Evolutionary conservation across 2,888 invertebrate species (phyloP).

Genomic region (Dastarcus helophoroides): DNA sequence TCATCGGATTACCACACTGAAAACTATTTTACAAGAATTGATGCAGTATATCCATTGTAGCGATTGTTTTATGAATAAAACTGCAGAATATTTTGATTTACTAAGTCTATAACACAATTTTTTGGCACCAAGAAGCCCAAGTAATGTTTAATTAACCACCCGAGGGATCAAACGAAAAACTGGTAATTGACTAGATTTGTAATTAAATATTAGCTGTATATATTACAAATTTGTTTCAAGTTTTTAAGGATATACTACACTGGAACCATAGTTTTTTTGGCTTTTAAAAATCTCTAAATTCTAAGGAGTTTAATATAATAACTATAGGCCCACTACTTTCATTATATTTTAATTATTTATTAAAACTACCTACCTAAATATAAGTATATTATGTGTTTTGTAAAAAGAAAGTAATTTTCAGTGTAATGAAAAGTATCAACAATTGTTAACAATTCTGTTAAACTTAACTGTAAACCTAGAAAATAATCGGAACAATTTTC

Average conservation of each 20-base stretch:
- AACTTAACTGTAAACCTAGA: slow-evolving; percentile 2
- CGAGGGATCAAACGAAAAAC: no score
- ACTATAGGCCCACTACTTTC: slow-evolving; percentile 35
- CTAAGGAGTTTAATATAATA: slow-evolving; percentile 26
- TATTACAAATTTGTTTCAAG: not conserved
- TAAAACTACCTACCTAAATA: slow-evolving; percentile 32
- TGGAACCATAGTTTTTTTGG: slow-evolving; percentile 18
- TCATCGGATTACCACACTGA: no score
- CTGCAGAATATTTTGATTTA: slow-evolving; percentile 4
- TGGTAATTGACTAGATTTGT: no score
- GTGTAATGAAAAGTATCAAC: slow-evolving; percentile 6
- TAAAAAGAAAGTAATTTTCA: slow-evolving; percentile 9
- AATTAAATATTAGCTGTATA: no score
- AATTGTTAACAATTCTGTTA: slow-evolving; percentile 4
- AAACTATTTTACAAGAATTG: no score
- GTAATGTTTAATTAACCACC: no score
- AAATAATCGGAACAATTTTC: not conserved
- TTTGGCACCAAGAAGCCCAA: no score
- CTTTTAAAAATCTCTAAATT: slow-evolving; percentile 19
- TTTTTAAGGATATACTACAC: not conserved
- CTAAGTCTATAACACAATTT: not conserved
- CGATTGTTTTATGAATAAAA: slow-evolving; percentile 10
- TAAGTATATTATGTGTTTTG: slow-evolving; percentile 20
- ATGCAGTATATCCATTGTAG: no score
- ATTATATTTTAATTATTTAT: slow-evolving; percentile 29